Conservation (phyloP, 2,888 invertebrate species). For the Psylliodes chrysocephalus region DNA sequence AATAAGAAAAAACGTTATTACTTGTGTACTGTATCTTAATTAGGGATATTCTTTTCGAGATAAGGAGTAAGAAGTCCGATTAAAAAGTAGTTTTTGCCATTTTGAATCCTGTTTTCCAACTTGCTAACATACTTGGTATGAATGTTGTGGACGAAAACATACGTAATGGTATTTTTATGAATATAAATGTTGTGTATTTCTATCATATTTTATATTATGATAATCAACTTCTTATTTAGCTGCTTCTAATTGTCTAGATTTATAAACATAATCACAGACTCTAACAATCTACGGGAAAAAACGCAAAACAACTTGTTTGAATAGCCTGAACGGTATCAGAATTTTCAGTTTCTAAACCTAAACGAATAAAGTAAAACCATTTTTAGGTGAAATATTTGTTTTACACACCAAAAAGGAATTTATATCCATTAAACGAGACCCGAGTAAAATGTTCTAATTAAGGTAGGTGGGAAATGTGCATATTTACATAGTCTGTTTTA, state of each 20-base stretch:
- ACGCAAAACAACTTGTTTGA: too few species aligned
- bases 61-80: neutral
- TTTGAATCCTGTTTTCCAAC: neutral
- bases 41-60: conserved; percentile 2
- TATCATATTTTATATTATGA: too few species aligned
- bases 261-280: too few species aligned
- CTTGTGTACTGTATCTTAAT: conserved; percentile 8
- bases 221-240: too few species aligned
- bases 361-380: neutral
- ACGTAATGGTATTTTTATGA: neutral
- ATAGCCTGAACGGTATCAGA: neutral
- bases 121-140: neutral
- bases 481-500: conserved; percentile 7
- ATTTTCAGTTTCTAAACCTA: neutral
- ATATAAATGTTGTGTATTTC: too few species aligned
- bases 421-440: conserved; percentile 9
- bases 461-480: conserved; percentile 11
- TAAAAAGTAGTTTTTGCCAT: neutral
- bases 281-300: neutral
- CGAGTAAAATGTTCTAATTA: conserved; percentile 10
- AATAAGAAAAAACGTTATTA: conserved; percentile 12
- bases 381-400: neutral
- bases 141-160: conserved; percentile 2
- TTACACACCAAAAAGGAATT: conserved; percentile 7
- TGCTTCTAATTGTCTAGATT: too few species aligned